Evolutionary conservation across 2,797 vertebrate species (phyloP), one percentile per base, ranked within the genome.

Genomic region (Spinus olivaceus): DNA sequence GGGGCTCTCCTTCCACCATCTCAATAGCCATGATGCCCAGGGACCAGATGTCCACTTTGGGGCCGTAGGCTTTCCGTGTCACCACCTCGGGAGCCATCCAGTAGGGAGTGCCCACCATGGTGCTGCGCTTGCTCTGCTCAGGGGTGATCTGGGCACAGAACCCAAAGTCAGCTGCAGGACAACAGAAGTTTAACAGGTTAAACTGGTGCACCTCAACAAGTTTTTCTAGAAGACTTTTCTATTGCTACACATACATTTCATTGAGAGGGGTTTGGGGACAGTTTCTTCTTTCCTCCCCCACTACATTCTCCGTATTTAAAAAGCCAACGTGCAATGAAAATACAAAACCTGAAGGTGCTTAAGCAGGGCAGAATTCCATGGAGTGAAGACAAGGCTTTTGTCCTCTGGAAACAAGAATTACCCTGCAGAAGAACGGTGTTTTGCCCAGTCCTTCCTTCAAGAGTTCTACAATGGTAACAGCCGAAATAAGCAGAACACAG

Each of bases 1-100:
- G 99, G 37, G 99, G 99, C 46, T 99, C 99, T 95, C 99, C 99
- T 98, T 99, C 99, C 54, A 99, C 99, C 99, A 99, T 99, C 97
- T 99, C 99, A 49, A 99, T 99, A 57, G 99, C 99, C 99, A 99
- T 99, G 94, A 99, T 99, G 65, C 99, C 99, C 93, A 99, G 97
- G 20, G 99, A 99, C 99, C 99, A 99, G 94, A 99, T 99, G 90
- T 99, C 99, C 64, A 99, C 99, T 97, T 99, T 99, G 33, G 99
- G 99, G 61, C 99, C 99, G 2, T 99, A 99, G 6, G 99, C 99
- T 97, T 99, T 99, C 69, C 99, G 98, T 59, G 99, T 99, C 81
- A 99, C 99, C 74, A 99, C 99, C 89, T 99, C 99, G 4, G 99
- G 99, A 65, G 99, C 99, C 99, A 99, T 99, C 99, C 99, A 99